Base-by-base conservation (phyloP, 2,888 invertebrate genomes). In the Trisateles emortualis region DNA sequence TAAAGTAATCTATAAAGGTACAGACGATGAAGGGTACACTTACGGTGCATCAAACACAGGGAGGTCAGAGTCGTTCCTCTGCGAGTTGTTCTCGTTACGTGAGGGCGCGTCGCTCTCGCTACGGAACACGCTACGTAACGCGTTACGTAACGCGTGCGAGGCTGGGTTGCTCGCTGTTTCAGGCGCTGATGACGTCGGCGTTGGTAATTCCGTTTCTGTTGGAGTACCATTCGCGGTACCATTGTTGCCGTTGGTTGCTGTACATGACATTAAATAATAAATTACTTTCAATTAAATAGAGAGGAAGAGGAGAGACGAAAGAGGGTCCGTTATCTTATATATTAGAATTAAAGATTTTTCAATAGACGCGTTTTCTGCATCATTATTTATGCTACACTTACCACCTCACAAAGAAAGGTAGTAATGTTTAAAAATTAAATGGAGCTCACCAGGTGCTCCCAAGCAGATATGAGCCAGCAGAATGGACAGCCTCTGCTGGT, bases 141-240 rank as follows among this genome's bases (percentile, higher is more conserved):
- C 92, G 69, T 88, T 92, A 30, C 90, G 78, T 2, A 92, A 68
- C 13, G 91, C 89, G 0, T 90, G 78, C 0, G 91, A 87, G 0
- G 86, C 84, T 0, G 87, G 83, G 51, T 82, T 84, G 50, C 74
- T 78, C 26, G 58, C 72, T 13, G 79, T 65, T 13, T 87, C 90
- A 0, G 90, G 89, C 0, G 88, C 86, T 0, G 86, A 81, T 0
- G 90, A 88, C 13, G 92, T 92, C 0, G 92, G 92, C 1, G 93
- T 92, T 0, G 90, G 86, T 1, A 88, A 76, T 33, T 92, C 93
- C 0, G 90, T 85, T 47, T 92, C 92, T 0, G 87, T 83, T 0
- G 92, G 92, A 0, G 90, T 84, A 0, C 79, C 89, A 50, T 84
- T 84, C 0, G 70, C 81, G 0, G 88, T 83, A 11, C 75, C 79